Evolutionary conservation across 2,797 vertebrate genomes (phyloP).

Genomic region (Holocentrus rufus): DNA sequence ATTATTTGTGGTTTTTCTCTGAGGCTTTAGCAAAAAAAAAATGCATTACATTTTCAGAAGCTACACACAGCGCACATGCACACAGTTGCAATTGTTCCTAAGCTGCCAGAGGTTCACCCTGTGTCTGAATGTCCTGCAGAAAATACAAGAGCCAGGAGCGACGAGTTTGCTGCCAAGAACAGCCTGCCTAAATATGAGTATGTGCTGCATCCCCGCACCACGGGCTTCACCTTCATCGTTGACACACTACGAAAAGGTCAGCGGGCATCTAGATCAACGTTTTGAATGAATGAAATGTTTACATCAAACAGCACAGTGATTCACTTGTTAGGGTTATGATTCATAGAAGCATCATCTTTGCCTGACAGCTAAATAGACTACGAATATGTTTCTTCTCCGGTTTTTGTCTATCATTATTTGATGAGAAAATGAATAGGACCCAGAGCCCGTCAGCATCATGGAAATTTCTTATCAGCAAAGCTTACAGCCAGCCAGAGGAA

Average conservation of each 20-base stretch:
- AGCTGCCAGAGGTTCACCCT: conserved; percentile 2
- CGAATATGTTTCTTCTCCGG: background rate
- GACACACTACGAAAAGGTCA: conserved; percentile 92
- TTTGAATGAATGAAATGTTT: conserved; percentile 15
- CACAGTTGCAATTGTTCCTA: background rate
- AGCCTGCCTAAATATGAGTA: conserved; percentile 90
- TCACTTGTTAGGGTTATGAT: background rate
- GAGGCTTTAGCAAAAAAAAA: background rate
- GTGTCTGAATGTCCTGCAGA: conserved; percentile 77
- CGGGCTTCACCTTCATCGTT: conserved; percentile 96
- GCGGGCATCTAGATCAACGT: conserved; percentile 33
- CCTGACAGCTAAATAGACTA: background rate
- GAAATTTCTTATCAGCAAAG: conserved; percentile 52
- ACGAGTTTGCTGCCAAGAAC: conserved; percentile 90
- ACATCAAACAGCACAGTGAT: conserved; percentile 1
- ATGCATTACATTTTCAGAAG: background rate
- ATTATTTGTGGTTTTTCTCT: background rate
- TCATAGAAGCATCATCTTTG: background rate
- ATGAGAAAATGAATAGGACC: background rate
- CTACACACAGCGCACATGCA: background rate
- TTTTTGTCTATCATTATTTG: background rate
- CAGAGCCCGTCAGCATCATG: background rate
- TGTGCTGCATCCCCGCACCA: conserved; percentile 94
- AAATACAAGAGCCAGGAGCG: conserved; percentile 89
- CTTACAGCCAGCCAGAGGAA: conserved; percentile 13